Percentiles rank a stretch among this genome's conserved stretches.
Evolutionary conservation across 2,113 vertebrate species (phyloP).

Genomic region (Sinosuthora webbiana): DNA sequence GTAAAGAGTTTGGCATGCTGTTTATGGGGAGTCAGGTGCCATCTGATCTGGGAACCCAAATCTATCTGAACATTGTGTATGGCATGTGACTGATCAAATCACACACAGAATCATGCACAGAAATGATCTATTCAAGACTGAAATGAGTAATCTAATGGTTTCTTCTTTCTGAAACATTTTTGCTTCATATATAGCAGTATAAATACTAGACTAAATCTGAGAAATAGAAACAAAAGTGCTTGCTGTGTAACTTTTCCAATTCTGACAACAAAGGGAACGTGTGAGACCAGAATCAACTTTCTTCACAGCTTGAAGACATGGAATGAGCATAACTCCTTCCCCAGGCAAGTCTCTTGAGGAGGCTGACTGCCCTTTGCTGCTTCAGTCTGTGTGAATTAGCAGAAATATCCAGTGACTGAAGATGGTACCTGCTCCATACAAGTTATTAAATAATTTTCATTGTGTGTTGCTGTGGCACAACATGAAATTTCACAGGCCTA

Average conservation of each 20-base stretch:
- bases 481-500: neutral
- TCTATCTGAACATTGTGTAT: neutral
- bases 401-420: neutral
- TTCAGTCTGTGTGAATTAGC: neutral
- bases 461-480: neutral
- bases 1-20: neutral
- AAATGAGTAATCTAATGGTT: neutral
- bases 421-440: neutral
- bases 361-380: neutral
- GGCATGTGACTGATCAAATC: neutral
- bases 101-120: neutral
- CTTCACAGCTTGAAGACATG: accelerated
- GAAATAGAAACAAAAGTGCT: neutral
- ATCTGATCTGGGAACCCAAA: neutral
- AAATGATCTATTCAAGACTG: neutral
- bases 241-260: neutral
- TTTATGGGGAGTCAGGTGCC: neutral
- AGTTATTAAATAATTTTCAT: neutral
- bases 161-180: neutral
- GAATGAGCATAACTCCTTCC: neutral
- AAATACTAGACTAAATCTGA: neutral
- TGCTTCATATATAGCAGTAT: neutral
- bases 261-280: neutral
- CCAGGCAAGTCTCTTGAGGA: neutral
- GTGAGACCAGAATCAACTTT: neutral